phyloP scores from a whole-genome alignment of 2,888 invertebrate genomes.

The Saturnia japonica region DNA sequence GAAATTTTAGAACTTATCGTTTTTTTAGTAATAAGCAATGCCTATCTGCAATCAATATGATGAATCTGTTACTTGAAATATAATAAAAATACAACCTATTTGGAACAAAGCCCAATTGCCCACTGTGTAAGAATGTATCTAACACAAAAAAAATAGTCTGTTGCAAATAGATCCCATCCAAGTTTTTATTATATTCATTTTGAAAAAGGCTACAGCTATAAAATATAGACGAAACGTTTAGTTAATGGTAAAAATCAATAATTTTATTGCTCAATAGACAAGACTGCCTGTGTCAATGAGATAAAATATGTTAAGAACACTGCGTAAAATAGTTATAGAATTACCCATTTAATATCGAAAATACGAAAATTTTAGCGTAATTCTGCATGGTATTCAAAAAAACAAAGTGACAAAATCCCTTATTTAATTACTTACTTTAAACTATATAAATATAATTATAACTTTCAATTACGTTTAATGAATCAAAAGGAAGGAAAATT shows the following conservation, averaged over 20 bases:
- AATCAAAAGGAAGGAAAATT: too few species aligned
- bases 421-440: not conserved
- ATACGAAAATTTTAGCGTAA: not conserved
- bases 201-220: not conserved
- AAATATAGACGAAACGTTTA: not conserved
- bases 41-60: not conserved
- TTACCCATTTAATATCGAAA: not conserved
- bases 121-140: not conserved
- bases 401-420: not conserved
- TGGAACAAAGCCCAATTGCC: too few species aligned
- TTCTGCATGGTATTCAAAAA: not conserved
- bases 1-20: too few species aligned
- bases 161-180: not conserved
- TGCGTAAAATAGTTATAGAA: not conserved
- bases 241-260: not conserved
- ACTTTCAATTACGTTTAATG: too few species aligned
- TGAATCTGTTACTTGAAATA: too few species aligned
- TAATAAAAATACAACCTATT: too few species aligned
- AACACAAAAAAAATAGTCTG: not conserved
- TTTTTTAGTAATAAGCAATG: not conserved
- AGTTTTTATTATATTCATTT: not conserved
- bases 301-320: not conserved
- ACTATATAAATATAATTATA: too few species aligned
- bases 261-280: not conserved
- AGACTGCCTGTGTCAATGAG: not conserved